phyloP scores from a whole-genome alignment of 2,113 vertebrate genomes.

The Pavo muticus region DNA sequence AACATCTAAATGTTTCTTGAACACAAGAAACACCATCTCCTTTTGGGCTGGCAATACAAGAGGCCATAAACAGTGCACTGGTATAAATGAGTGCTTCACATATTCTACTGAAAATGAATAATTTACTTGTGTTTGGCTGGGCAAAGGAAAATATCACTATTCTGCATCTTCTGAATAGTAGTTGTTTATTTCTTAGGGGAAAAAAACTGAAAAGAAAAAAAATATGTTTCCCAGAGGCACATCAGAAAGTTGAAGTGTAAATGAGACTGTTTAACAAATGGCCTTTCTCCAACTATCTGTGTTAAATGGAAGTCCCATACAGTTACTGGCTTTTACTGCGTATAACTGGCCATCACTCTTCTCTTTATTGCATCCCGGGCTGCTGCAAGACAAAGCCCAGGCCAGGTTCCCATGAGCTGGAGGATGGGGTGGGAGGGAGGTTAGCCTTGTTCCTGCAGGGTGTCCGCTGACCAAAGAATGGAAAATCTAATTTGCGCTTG shows the following conservation, averaged over 20 bases:
- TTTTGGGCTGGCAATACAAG: not conserved
- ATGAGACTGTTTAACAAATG: not conserved
- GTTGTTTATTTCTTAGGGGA: slow-evolving; percentile 5
- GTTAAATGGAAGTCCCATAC: not conserved
- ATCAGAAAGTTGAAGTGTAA: not conserved
- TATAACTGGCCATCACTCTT: not conserved
- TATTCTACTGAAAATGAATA: not conserved
- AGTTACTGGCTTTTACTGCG: not conserved
- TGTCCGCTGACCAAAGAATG: slow-evolving; percentile 49
- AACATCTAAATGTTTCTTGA: too few species aligned
- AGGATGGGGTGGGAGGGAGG: not conserved
- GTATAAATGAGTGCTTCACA: not conserved
- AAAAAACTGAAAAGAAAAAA: not conserved
- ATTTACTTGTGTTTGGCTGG: not conserved
- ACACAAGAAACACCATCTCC: not conserved
- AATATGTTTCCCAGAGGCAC: not conserved
- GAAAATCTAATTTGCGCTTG: slow-evolving; percentile 57
- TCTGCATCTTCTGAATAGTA: not conserved
- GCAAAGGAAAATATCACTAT: not conserved
- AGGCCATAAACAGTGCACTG: not conserved
- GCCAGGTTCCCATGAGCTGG: not conserved
- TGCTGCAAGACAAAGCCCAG: not conserved
- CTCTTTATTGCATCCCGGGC: not conserved
- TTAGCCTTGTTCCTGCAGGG: slow-evolving; percentile 22
- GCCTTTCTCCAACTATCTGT: not conserved